Percentiles rank a stretch among this genome's conserved stretches.
Evolutionary conservation across 2,797 vertebrate species (phyloP).

Genomic region (Cossypha heuglini): DNA sequence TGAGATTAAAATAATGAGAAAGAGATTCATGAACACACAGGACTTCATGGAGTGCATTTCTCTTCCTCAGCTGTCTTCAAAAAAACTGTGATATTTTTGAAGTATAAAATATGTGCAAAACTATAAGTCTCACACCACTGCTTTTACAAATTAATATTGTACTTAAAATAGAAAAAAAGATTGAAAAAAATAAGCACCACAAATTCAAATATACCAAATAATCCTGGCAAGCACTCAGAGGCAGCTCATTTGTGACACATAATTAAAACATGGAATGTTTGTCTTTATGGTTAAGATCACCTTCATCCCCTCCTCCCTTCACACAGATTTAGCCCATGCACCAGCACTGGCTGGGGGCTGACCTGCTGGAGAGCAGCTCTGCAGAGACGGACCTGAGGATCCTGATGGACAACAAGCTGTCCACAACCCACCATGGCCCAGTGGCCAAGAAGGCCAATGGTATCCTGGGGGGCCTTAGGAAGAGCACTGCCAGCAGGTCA

Average conservation of each 20-base stretch:
- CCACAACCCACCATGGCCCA: neutral
- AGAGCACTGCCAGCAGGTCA: accelerated
- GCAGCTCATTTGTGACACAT: neutral
- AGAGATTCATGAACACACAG: neutral
- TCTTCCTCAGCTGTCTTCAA: neutral
- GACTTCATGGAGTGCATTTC: neutral
- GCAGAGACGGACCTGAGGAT: neutral
- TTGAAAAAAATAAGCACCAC: neutral
- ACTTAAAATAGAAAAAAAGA: neutral
- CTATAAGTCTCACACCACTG: neutral
- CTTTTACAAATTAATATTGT: neutral
- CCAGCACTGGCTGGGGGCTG: accelerated
- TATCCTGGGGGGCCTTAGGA: neutral
- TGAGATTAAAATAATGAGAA: neutral
- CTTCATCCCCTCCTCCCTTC: neutral
- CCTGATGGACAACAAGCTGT: neutral
- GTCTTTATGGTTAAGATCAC: neutral
- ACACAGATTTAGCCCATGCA: neutral
- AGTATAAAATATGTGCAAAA: neutral
- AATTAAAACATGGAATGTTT: neutral
- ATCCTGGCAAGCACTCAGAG: accelerated
- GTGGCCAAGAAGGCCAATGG: neutral
- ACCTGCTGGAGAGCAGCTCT: too few relatives aligned
- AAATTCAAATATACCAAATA: neutral
- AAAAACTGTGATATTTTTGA: neutral